These are phyloP conservation scores for Sander lucioperca DNA, from an alignment of 2,113 vertebrate genomes.

Conservation along the genomic window DNA sequence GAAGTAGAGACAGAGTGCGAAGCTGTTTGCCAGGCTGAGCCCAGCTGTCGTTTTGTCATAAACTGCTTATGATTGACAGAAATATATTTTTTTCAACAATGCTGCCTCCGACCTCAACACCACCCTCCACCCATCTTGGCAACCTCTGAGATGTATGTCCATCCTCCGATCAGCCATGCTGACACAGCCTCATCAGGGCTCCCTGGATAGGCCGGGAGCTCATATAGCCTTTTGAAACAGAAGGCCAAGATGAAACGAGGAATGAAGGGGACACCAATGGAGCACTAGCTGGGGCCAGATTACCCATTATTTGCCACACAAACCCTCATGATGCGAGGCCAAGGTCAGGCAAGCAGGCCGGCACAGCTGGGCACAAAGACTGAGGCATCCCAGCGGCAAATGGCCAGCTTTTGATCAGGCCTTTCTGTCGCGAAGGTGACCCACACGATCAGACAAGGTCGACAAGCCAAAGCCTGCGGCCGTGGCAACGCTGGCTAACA, in stretches of 20 bases:
- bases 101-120: neutral
- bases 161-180: slow-evolving; percentile 1
- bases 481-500: slow-evolving; percentile 27
- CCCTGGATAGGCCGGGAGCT: slow-evolving; percentile 24
- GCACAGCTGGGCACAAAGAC: slow-evolving; percentile 70
- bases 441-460: slow-evolving; percentile 53
- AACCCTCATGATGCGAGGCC: slow-evolving; percentile 62
- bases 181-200: slow-evolving; percentile 35
- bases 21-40: slow-evolving; percentile 2
- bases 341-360: slow-evolving; percentile 73
- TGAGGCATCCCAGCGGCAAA: slow-evolving; percentile 72
- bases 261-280: slow-evolving; percentile 67
- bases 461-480: slow-evolving; percentile 41
- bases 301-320: slow-evolving; percentile 74
- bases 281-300: slow-evolving; percentile 58
- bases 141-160: slow-evolving; percentile 37
- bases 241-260: slow-evolving; percentile 66
- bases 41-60: slow-evolving; percentile 40
- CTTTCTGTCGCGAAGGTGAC: slow-evolving; percentile 79
- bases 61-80: slow-evolving; percentile 38
- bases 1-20: neutral
- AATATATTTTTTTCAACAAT: slow-evolving; percentile 25
- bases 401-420: slow-evolving; percentile 79
- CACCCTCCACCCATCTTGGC: slow-evolving; percentile 23
- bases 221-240: slow-evolving; percentile 40